Conservation (phyloP, 2,113 vertebrate genomes). For the Thunnus maccoyii region DNA sequence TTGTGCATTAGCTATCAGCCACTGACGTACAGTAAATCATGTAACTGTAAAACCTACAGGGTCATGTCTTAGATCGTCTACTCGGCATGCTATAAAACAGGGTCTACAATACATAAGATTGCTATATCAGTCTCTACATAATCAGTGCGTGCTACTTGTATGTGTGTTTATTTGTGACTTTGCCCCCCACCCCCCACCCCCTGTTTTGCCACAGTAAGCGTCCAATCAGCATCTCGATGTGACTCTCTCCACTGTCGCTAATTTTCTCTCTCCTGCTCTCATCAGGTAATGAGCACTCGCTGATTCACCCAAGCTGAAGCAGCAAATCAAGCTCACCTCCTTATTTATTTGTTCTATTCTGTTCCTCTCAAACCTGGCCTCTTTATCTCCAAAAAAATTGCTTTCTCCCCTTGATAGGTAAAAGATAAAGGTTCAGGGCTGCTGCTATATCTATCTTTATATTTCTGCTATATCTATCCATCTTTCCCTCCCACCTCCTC, state of each 20-base stretch:
- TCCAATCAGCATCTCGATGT: slow-evolving; percentile 34
- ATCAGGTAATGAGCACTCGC: slow-evolving; percentile 22
- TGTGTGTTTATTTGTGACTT: slow-evolving; percentile 59
- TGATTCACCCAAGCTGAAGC: slow-evolving; percentile 28
- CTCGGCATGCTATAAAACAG: slow-evolving; percentile 79
- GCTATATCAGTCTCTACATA: slow-evolving; percentile 73
- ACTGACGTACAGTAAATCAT: slow-evolving; percentile 66
- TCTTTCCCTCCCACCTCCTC: slow-evolving; percentile 12
- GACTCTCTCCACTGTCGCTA: slow-evolving; percentile 5
- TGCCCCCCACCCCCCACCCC: neutral
- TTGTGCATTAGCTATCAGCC: slow-evolving; percentile 75
- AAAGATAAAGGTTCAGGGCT: slow-evolving; percentile 10
- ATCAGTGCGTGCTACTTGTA: slow-evolving; percentile 70
- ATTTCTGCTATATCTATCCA: neutral
- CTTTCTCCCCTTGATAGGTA: neutral
- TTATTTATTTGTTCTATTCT: slow-evolving; percentile 11
- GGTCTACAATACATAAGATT: slow-evolving; percentile 68
- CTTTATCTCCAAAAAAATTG: neutral
- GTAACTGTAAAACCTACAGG: slow-evolving; percentile 70
- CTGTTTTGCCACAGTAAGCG: neutral
- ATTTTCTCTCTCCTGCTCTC: slow-evolving; percentile 36
- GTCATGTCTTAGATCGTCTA: slow-evolving; percentile 68
- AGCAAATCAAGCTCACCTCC: slow-evolving; percentile 21
- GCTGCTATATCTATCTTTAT: neutral
- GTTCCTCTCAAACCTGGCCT: neutral